Conservation (phyloP, 2,888 invertebrate species). For the Drosophila leonis region DNA sequence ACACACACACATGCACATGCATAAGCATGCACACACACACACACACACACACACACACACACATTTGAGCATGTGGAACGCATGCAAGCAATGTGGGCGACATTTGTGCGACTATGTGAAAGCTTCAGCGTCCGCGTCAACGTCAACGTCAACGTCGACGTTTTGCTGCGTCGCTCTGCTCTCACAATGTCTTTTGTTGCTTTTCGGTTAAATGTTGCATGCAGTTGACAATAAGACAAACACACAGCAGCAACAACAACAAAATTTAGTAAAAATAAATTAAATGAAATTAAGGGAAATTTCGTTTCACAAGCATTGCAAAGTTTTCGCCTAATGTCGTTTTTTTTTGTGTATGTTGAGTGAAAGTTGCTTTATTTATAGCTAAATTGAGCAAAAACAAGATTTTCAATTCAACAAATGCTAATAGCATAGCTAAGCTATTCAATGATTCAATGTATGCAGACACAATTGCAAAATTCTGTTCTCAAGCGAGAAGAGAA, state of each 20-base stretch:
- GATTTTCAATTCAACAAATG: constrained; percentile 29
- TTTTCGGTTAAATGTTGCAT: constrained; percentile 76
- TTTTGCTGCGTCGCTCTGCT: constrained; percentile 14
- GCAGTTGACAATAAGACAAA: constrained; percentile 72
- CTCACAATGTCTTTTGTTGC: constrained; percentile 21
- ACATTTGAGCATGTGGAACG: constrained; percentile 55
- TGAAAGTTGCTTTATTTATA: constrained; percentile 51
- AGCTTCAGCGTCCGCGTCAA: constrained; percentile 13
- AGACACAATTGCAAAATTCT: constrained; percentile 30
- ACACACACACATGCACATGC: not conserved
- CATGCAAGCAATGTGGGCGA: constrained; percentile 66
- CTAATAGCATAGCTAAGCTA: constrained; percentile 27
- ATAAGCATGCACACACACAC: constrained; percentile 8
- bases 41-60: constrained; percentile 10
- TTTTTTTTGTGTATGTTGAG: constrained; percentile 20
- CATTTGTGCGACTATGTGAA: constrained; percentile 36
- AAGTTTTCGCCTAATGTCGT: constrained; percentile 29
- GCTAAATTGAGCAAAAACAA: constrained; percentile 23
- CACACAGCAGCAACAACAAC: constrained; percentile 18
- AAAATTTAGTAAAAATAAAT: constrained; percentile 29
- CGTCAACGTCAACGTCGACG: constrained; percentile 15
- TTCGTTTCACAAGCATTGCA: constrained; percentile 41
- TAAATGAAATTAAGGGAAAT: constrained; percentile 52
- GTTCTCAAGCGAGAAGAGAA: constrained; percentile 21
- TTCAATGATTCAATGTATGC: constrained; percentile 30